A percentile compares a stretch with the other conserved stretches of the same genome.
Conservation (phyloP, 2,888 invertebrate species). For the Linnaemya tessellans region DNA sequence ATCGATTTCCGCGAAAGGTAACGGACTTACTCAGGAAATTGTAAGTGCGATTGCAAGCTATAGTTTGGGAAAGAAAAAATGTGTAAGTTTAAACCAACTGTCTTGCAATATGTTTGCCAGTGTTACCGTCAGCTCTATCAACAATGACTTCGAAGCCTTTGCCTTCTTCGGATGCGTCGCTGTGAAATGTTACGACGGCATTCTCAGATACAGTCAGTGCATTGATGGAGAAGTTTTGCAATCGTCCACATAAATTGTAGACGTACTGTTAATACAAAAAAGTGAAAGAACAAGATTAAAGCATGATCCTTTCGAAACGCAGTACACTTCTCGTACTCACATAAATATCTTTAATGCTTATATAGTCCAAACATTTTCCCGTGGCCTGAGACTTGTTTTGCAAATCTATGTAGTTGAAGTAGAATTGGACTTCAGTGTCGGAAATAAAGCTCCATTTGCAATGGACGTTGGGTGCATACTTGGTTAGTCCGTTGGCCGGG, state of each 20-base stretch:
- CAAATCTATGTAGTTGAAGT: conserved; percentile 85
- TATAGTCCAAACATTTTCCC: conserved; percentile 79
- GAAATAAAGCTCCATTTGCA: conserved; percentile 85
- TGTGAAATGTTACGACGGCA: conserved; percentile 77
- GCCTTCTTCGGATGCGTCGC: conserved; percentile 72
- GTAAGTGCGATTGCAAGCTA: conserved; percentile 84
- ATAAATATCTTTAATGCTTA: conserved; percentile 68
- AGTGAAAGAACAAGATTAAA: not conserved
- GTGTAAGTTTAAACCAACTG: not conserved
- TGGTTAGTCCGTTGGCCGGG: conserved; percentile 52
- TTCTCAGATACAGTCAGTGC: not conserved
- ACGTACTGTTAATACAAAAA: conserved; percentile 20
- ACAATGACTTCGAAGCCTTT: conserved; percentile 80
- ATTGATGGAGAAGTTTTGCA: conserved; percentile 63
- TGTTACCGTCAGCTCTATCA: conserved; percentile 84
- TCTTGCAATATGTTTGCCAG: not conserved
- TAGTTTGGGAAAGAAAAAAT: not conserved
- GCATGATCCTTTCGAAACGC: not conserved
- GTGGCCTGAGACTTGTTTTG: conserved; percentile 80
- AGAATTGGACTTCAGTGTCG: conserved; percentile 80
- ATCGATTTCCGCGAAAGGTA: conserved; percentile 75
- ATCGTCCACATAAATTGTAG: conserved; percentile 72
- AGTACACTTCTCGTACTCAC: conserved; percentile 71
- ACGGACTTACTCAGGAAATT: conserved; percentile 88
- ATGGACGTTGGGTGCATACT: conserved; percentile 84